These are phyloP conservation scores for Distichodus sexfasciatus DNA, from an alignment of 2,797 vertebrate genomes.

Conservation along the genomic window DNA sequence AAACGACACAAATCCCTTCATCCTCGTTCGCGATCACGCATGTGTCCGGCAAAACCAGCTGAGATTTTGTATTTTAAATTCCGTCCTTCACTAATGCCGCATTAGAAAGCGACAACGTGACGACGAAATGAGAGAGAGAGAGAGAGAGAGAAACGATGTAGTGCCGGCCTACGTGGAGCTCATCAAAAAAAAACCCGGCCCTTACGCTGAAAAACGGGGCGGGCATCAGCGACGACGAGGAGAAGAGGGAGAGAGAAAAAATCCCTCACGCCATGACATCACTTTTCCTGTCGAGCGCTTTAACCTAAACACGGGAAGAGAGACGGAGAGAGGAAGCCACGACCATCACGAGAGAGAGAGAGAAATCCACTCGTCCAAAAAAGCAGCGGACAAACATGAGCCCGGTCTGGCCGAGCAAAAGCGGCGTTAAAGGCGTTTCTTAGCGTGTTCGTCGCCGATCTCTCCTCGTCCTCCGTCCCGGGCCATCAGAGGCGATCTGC, in stretches of 20 bases:
- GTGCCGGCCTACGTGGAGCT: conserved; percentile 53
- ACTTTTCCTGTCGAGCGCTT: conserved; percentile 67
- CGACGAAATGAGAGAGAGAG: too few relatives aligned
- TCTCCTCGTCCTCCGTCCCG: conserved; percentile 6
- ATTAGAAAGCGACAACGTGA: too few relatives aligned
- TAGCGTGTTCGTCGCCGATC: conserved; percentile 28
- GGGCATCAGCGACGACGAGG: conserved; percentile 60
- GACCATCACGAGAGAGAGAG: conserved; percentile 26
- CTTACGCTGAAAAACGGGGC: conserved; percentile 59
- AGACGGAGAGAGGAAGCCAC: conserved; percentile 47
- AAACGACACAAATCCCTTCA: too few relatives aligned
- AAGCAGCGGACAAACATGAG: conserved; percentile 40
- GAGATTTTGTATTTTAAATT: too few relatives aligned
- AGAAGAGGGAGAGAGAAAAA: too few relatives aligned
- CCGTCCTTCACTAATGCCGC: too few relatives aligned
- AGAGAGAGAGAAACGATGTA: too few relatives aligned
- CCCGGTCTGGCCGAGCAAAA: conserved; percentile 8
- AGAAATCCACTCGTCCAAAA: too few relatives aligned
- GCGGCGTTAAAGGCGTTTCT: conserved; percentile 29
- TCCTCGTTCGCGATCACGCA: too few relatives aligned
- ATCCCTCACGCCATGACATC: conserved; percentile 79
- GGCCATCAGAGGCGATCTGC: background rate
- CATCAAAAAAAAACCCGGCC: conserved; percentile 36
- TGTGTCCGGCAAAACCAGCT: too few relatives aligned
- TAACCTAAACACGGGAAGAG: conserved; percentile 65